A percentile compares a stretch with the other conserved stretches of the same genome.
phyloP scores from a whole-genome alignment of 2,888 invertebrate genomes.

The Zonitis immaculata region DNA sequence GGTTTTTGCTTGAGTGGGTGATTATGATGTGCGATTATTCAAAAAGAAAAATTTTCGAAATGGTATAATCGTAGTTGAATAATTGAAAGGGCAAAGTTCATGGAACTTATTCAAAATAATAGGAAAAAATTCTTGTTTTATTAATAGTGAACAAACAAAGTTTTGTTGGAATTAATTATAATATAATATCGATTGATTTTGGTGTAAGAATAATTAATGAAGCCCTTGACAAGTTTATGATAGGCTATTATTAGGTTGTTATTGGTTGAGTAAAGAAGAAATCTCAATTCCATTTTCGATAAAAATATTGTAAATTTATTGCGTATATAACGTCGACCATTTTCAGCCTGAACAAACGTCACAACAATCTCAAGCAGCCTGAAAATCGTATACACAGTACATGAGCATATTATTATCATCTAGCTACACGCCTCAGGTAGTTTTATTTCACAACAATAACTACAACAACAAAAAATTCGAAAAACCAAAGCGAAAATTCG shows the following conservation, averaged over 20 bases:
- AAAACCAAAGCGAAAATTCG: too few relatives aligned
- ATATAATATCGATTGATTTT: background rate
- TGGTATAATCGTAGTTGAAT: background rate
- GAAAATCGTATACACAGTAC: background rate
- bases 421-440: background rate
- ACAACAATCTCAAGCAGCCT: background rate
- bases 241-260: background rate
- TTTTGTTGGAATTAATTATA: too few relatives aligned
- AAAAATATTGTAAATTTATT: background rate
- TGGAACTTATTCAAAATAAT: background rate
- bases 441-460: background rate
- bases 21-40: constrained; percentile 28
- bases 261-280: background rate
- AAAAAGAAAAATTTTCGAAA: constrained; percentile 19
- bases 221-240: background rate
- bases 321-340: background rate
- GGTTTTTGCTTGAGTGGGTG: constrained; percentile 26
- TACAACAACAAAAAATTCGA: background rate
- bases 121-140: too few relatives aligned
- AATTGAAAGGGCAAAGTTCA: background rate
- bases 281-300: background rate
- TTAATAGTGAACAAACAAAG: too few relatives aligned
- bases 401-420: background rate
- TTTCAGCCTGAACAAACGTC: background rate
- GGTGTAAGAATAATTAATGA: background rate